Evolutionary conservation across 2,888 invertebrate species (phyloP).

Genomic region (Tetropium fuscum): DNA sequence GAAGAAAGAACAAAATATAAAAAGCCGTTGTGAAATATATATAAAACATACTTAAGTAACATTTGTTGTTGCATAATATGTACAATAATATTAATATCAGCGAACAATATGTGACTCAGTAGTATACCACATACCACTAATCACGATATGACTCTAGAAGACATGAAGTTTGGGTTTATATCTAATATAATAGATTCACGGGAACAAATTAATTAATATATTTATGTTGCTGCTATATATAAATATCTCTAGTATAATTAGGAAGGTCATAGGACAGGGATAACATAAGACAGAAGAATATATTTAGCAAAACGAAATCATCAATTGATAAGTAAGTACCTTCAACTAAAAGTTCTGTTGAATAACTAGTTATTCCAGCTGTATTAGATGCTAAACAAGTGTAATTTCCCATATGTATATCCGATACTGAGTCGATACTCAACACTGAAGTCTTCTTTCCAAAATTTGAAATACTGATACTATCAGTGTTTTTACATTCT

Average conservation of each 20-base stretch:
- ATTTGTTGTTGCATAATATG: not conserved
- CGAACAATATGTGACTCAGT: too few relatives aligned
- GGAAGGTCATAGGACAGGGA: too few relatives aligned
- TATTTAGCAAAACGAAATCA: too few relatives aligned
- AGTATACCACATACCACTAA: too few relatives aligned
- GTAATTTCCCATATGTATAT: constrained; percentile 70
- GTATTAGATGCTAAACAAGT: constrained; percentile 70
- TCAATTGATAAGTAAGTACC: constrained; percentile 66
- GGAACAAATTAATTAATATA: too few relatives aligned
- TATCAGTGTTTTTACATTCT: constrained; percentile 68
- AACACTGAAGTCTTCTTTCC: constrained; percentile 74
- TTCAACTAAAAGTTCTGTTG: constrained; percentile 68
- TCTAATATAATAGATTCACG: too few relatives aligned
- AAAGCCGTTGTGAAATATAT: constrained; percentile 2
- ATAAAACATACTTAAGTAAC: not conserved
- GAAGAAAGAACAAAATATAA: constrained; percentile 47
- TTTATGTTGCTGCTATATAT: too few relatives aligned
- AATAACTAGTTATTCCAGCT: constrained; percentile 68
- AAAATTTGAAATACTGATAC: constrained; percentile 68
- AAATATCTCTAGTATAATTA: too few relatives aligned
- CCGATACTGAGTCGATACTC: constrained; percentile 70
- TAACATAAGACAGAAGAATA: too few relatives aligned
- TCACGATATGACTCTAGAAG: too few relatives aligned
- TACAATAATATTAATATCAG: too few relatives aligned
- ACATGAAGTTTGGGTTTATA: too few relatives aligned